Base-by-base conservation (phyloP, 1,140 invertebrate species). In the Pristionchus pacificus region DNA sequence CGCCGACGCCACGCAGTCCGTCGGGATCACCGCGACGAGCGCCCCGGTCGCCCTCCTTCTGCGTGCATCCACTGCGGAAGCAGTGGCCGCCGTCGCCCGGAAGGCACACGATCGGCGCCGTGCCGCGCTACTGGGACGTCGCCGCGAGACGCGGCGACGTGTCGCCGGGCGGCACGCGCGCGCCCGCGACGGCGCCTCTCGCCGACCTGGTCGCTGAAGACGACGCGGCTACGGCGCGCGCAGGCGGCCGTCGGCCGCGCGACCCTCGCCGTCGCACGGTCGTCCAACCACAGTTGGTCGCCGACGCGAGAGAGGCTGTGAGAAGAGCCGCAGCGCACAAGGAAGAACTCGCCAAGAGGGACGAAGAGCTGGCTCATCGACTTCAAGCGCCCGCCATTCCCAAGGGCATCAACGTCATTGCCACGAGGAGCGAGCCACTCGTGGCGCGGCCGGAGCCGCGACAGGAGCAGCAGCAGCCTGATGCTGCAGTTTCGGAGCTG, bases 341-440 rank as follows among this genome's bases (percentile, higher is more conserved):
- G 19, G 38, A 49, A 49, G 38, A 49, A 19, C 6, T 49, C 6
- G 19, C 6, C 6, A 49, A 6, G 19, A 49, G 38, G 19, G 19
- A 49, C 38, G 19, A n/a, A n/a, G n/a, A n/a, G n/a, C n/a, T n/a
- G n/a, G n/a, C n/a, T n/a, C n/a, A n/a, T n/a, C n/a, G 6, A 10
- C 38, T 19, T 49, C 38, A 49, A 49, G 6, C 38, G 19, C 71
- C 71, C 1, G 55, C 63, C 27, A 73, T 73, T 24, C 24, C 49
- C 13, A 29, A 59, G n/a, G 66, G 71, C n/a, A 49, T 49, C 38
- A 49, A 49, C 19, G 38, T 19, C 19, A 49, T 49, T 49, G 38
- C 38, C 19, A 19, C 19, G 6, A 49, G 38, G 19, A 10, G 6
- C 6, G 38, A 49, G 19, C 38, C 38, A 49, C 38, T n/a, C n/a